Evolutionary conservation across 1,140 invertebrate species (phyloP).

Genomic region (Platyscapa corneri): DNA sequence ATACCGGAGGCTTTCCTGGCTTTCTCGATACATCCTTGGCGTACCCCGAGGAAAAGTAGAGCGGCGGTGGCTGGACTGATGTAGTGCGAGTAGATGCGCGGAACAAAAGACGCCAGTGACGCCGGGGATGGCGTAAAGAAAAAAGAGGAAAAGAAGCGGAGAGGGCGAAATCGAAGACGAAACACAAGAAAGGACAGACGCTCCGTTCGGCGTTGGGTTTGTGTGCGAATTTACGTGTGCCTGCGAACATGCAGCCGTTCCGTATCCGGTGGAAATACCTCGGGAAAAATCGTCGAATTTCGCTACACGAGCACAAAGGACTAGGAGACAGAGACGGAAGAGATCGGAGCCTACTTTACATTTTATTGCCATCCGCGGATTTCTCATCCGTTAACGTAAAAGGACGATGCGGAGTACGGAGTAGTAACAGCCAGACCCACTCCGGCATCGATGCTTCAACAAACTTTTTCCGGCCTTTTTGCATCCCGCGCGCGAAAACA

Average conservation of each 20-base stretch:
- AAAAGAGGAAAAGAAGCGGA: not conserved
- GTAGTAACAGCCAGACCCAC: not conserved
- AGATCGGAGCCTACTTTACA: slow-evolving; percentile 59
- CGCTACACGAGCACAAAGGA: not conserved
- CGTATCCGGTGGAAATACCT: slow-evolving; percentile 4
- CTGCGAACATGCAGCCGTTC: not conserved
- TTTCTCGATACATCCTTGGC: slow-evolving; percentile 8
- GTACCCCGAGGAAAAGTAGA: slow-evolving; percentile 33
- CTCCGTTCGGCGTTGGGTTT: not conserved
- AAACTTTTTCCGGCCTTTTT: not conserved
- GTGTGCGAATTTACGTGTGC: not conserved
- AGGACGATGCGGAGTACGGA: not conserved
- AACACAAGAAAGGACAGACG: slow-evolving; percentile 29
- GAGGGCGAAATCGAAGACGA: slow-evolving; percentile 39
- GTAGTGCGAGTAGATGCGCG: slow-evolving; percentile 36
- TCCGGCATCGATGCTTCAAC: not conserved
- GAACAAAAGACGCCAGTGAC: slow-evolving; percentile 31
- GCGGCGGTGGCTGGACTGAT: slow-evolving; percentile 24
- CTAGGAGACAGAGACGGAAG: not conserved
- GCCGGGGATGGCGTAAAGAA: not conserved
- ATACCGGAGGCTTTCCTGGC: slow-evolving; percentile 35
- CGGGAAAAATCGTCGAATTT: slow-evolving; percentile 26
- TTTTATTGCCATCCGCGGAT: slow-evolving; percentile 63
- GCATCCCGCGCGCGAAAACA: not conserved
- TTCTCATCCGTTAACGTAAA: slow-evolving; percentile 33